Percentiles rank a stretch among this genome's conserved stretches.
These are phyloP conservation scores for Oceanodroma leucorhoa DNA, from an alignment of 2,797 vertebrate species.

Conservation along the genomic window DNA sequence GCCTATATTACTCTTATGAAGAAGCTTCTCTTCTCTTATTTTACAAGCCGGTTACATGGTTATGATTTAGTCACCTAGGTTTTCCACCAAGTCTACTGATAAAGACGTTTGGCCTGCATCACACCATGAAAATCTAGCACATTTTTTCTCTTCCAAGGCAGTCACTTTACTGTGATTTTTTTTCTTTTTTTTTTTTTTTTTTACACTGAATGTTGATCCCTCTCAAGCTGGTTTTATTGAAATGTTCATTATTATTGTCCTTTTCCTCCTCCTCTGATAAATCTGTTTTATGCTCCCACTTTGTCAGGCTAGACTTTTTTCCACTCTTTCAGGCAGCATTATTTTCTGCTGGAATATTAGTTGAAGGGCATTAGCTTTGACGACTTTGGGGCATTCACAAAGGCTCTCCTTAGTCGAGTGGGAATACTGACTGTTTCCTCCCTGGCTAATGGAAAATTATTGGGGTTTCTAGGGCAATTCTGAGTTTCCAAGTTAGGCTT, in stretches of 20 bases:
- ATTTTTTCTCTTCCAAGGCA: not conserved
- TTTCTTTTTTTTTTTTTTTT: too few species aligned
- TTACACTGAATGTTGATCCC: not conserved
- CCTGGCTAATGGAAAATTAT: not conserved
- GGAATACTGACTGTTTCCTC: not conserved
- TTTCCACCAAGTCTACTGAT: not conserved
- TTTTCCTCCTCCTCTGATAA: not conserved
- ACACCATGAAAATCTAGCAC: not conserved
- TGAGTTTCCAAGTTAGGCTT: not conserved
- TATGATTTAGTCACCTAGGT: not conserved
- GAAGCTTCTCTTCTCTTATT: not conserved
- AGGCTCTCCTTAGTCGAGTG: not conserved
- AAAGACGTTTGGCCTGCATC: not conserved
- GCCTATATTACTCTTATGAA: not conserved
- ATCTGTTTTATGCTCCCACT: not conserved
- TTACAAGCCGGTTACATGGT: not conserved
- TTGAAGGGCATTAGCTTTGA: not conserved
- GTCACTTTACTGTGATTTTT: not conserved
- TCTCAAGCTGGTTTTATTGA: not conserved
- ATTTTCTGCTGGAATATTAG: not conserved
- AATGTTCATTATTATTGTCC: not conserved
- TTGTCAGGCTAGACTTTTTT: not conserved
- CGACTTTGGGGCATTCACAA: not conserved
- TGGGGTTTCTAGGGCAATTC: slow-evolving; percentile 22
- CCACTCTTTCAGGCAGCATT: not conserved